A percentile compares a stretch with the other conserved stretches of the same genome.
phyloP scores from a whole-genome alignment of 1,140 invertebrate species.

The Elysia chlorotica region DNA sequence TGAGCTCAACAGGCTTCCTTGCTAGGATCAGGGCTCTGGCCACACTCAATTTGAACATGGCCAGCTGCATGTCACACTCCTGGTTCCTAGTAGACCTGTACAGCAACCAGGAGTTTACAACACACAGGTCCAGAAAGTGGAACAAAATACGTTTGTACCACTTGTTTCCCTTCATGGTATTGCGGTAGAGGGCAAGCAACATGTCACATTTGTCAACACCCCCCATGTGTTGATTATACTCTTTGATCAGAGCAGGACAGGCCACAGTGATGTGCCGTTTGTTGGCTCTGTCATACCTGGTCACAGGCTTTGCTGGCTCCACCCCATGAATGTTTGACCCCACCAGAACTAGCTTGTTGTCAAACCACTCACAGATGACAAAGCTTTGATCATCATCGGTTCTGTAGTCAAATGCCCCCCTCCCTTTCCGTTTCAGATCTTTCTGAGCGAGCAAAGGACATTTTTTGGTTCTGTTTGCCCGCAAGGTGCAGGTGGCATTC shows the following conservation, averaged over 20 bases:
- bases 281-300: neutral
- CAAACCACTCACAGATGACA: neutral
- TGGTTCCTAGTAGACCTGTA: neutral
- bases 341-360: neutral
- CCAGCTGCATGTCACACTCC: neutral
- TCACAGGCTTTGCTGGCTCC: neutral
- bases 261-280: neutral
- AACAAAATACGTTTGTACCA: neutral
- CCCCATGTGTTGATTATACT: neutral
- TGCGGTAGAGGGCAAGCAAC: neutral
- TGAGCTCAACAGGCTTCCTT: neutral
- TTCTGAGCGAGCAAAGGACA: neutral
- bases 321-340: neutral
- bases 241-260: neutral
- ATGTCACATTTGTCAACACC: neutral
- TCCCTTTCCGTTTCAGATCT: neutral
- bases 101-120: neutral
- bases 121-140: neutral
- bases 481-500: neutral
- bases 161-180: neutral
- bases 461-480: neutral
- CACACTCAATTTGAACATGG: neutral
- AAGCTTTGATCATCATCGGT: neutral
- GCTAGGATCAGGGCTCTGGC: neutral
- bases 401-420: neutral